These are phyloP conservation scores for Apis dorsata DNA, from an alignment of 1,140 invertebrate genomes.

Conservation along the genomic window DNA sequence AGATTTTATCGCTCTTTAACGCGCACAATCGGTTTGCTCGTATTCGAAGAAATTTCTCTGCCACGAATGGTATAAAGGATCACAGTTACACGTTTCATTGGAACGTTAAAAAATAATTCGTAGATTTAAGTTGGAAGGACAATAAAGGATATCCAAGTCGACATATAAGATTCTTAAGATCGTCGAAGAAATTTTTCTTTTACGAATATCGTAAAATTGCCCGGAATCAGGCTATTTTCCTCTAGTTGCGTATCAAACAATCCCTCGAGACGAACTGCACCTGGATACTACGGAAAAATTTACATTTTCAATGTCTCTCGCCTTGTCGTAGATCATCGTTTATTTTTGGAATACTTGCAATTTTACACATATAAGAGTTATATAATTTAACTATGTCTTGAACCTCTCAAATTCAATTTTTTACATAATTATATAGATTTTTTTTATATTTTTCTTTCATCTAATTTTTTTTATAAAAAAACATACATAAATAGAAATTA, in stretches of 20 bases:
- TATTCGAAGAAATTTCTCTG: not conserved
- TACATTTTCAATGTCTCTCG: not conserved
- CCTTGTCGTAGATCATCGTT: not conserved
- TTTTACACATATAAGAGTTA: not conserved
- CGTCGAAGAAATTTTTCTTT: not conserved
- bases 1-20: not conserved
- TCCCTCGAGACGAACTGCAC: not conserved
- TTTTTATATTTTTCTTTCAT: not conserved
- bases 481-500: no score
- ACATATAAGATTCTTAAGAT: not conserved
- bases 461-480: no score
- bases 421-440: not conserved
- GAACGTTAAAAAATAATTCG: not conserved
- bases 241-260: no score
- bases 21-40: not conserved
- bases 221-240: not conserved
- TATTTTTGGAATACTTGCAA: not conserved
- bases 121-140: not conserved
- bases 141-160: constrained; percentile 4
- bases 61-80: not conserved
- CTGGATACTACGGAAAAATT: not conserved
- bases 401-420: not conserved
- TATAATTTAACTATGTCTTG: not conserved
- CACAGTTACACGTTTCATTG: not conserved
- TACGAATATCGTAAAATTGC: not conserved